These are phyloP conservation scores for Diarsia dahlii DNA, from an alignment of 2,888 invertebrate species.

Conservation along the genomic window DNA sequence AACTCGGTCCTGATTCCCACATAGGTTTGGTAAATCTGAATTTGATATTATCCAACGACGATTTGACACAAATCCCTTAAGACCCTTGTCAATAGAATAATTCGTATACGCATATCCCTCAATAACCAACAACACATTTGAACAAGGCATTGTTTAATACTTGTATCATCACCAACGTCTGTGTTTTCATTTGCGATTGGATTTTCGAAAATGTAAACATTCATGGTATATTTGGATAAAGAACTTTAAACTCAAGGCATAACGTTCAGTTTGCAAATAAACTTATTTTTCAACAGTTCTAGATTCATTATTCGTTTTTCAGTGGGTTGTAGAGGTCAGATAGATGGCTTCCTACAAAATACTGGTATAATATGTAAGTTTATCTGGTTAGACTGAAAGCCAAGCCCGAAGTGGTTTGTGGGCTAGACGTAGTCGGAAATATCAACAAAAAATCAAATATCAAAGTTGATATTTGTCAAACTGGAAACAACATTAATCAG, in stretches of 20 bases:
- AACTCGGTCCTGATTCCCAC: background rate
- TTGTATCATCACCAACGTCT: background rate
- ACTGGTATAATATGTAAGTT: background rate
- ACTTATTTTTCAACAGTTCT: background rate
- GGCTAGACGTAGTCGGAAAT: too few species aligned
- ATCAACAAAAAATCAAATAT: too few species aligned
- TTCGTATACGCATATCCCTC: background rate
- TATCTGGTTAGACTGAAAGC: background rate
- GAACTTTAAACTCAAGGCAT: background rate
- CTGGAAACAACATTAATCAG: background rate
- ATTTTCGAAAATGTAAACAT: background rate
- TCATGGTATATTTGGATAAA: background rate
- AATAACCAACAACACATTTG: background rate
- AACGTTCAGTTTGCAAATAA: background rate
- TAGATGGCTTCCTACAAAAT: background rate
- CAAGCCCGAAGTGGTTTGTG: background rate
- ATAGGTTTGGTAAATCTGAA: background rate
- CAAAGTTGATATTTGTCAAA: background rate
- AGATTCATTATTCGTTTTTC: background rate
- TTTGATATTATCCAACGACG: background rate
- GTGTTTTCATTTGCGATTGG: background rate
- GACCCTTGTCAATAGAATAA: conserved; percentile 1
- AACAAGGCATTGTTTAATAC: conserved; percentile 3
- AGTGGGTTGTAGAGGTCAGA: background rate
- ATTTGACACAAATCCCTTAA: conserved; percentile 7